Evolutionary conservation across 2,797 vertebrate species (phyloP).

Genomic region (Apogon hyalosoma): DNA sequence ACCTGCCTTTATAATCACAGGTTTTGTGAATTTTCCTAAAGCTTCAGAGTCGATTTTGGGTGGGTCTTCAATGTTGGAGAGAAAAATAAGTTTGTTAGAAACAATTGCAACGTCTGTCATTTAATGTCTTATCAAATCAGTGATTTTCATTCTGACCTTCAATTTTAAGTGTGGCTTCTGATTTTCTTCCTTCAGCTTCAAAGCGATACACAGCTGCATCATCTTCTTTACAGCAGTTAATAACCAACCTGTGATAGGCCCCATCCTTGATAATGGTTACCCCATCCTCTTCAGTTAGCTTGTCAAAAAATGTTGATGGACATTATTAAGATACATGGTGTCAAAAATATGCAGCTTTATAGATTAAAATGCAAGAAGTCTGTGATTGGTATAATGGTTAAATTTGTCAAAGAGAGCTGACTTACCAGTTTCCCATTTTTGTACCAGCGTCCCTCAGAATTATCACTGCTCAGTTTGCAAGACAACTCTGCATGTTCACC

Average conservation of each 20-base stretch:
- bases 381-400: not conserved
- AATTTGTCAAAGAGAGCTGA: not conserved
- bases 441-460: conserved; percentile 86
- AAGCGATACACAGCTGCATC: conserved; percentile 88
- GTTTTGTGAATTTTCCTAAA: conserved; percentile 82
- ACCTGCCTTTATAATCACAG: conserved; percentile 86
- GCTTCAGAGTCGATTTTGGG: conserved; percentile 84
- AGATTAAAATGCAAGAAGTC: not conserved
- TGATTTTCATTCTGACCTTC: conserved; percentile 77
- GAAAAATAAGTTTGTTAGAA: conserved; percentile 3
- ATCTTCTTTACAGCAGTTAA: conserved; percentile 79
- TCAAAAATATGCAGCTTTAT: not conserved
- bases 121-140: not conserved
- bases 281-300: conserved; percentile 84
- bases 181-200: conserved; percentile 88
- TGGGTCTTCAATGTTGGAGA: conserved; percentile 80
- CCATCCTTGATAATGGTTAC: conserved; percentile 86
- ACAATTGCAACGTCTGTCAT: not conserved
- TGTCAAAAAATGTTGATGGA: conserved; percentile 17
- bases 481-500: conserved; percentile 83
- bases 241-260: conserved; percentile 81
- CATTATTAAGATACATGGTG: too few species aligned
- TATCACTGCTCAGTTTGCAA: conserved; percentile 85
- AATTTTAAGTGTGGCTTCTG: conserved; percentile 85
- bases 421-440: conserved; percentile 90